phyloP scores from a whole-genome alignment of 2,113 vertebrate species.

The Lontra canadensis region DNA sequence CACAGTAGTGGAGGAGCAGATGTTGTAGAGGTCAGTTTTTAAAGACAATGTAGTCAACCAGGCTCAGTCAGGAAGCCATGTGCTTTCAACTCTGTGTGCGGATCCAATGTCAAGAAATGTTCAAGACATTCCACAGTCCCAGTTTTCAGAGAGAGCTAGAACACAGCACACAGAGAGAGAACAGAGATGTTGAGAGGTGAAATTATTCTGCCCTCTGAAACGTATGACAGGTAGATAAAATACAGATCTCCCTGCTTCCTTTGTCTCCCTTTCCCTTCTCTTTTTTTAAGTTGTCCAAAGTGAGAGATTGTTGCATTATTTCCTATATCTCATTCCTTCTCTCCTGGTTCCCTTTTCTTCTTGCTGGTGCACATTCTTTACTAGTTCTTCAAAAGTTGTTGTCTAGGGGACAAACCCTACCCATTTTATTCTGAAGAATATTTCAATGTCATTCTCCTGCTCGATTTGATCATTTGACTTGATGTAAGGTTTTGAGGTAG shows the following conservation, averaged over 20 bases:
- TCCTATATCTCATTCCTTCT: background rate
- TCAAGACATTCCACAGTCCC: background rate
- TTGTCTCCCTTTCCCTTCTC: background rate
- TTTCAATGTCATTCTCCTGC: background rate
- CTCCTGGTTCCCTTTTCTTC: background rate
- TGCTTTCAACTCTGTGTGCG: background rate
- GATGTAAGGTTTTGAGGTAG: background rate
- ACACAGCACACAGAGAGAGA: background rate
- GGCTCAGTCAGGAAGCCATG: background rate
- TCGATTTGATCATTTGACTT: background rate
- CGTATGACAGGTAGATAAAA: background rate
- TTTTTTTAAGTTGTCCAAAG: background rate
- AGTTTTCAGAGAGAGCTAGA: background rate
- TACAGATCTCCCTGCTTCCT: background rate
- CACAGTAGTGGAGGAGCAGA: constrained; percentile 66
- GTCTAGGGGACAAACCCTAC: background rate
- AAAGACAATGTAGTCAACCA: background rate
- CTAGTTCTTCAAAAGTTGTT: background rate
- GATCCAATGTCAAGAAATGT: background rate
- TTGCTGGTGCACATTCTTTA: background rate
- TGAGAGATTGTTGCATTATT: background rate
- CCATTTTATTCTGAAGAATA: background rate
- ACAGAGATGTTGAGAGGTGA: background rate
- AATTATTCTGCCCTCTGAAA: background rate
- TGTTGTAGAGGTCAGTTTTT: background rate